Evolutionary conservation across 2,888 invertebrate species (phyloP), one percentile per base, ranked within the genome.

Genomic region (Epiblema foenella): DNA sequence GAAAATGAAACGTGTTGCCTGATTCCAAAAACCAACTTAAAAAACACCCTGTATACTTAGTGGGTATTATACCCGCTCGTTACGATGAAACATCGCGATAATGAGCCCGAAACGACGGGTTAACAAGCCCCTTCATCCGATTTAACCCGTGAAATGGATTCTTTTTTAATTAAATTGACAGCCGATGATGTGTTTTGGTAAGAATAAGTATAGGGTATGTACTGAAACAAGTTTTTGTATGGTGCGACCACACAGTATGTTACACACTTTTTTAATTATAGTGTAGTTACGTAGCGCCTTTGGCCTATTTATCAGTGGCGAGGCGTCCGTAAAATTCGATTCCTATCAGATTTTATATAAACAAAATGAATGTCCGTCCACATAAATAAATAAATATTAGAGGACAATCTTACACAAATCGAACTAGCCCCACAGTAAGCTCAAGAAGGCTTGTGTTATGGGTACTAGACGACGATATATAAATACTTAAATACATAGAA

Each of bases 81-180:
- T 87, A 86, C 81, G 83, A 86, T 87, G 85, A 84, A 85, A 84
- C 84, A 86, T 81, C 77, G 82, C 76, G 85, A 86, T 89, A 89
- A 89, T 88, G 87, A 86, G 83, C 81, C 75, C 76, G 77, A 75
- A 72, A 77, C 82, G 83, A 80, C 84, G 78, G 82, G 82, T 85
- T 89, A 89, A 89, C 89, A 88, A 88, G 87, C 84, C 77, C 85
- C 86, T 89, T 89, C 85, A 88, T 85, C 83, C 78, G 81, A 81
- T 77, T 80, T 79, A 80, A 81, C 75, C 81, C 79, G 83, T 83
- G 82, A 82, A 84, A 83, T 79, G 83, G 80, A 79, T 81, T 80
- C 79, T 82, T 84, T 71, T 85, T 85, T 87, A 88, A 89, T 89
- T 88, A 89, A 83, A 87, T 85, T 87, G 89, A 89, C 88, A 86